Evolutionary conservation across 2,888 invertebrate genomes (phyloP).

Genomic region (Brachypterus glaber): DNA sequence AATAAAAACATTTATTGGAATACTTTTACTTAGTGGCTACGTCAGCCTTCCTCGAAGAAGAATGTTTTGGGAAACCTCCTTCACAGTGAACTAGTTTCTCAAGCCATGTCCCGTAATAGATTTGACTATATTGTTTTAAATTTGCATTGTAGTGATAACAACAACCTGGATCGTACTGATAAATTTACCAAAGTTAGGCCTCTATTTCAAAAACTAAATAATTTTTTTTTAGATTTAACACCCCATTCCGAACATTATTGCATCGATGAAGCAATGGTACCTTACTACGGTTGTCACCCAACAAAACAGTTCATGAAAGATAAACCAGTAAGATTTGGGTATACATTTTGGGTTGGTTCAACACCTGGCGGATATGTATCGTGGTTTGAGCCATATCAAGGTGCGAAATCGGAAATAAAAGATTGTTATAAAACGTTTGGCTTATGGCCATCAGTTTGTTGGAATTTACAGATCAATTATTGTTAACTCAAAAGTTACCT

Average conservation of each 20-base stretch:
- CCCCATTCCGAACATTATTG: conserved; percentile 25
- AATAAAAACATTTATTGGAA: background rate
- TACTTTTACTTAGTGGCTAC: conserved; percentile 1
- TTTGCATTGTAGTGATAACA: conserved; percentile 27
- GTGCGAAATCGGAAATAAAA: conserved; percentile 15
- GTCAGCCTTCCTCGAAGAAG: conserved; percentile 13
- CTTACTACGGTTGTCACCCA: conserved; percentile 32
- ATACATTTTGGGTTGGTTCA: conserved; percentile 27
- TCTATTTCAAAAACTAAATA: conserved; percentile 20
- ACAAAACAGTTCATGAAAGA: conserved; percentile 28
- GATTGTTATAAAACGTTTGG: conserved; percentile 18
- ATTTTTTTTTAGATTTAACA: conserved; percentile 23
- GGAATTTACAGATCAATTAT: too few relatives aligned
- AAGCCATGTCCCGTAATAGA: conserved; percentile 24
- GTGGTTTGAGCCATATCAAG: conserved; percentile 28
- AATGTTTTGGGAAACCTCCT: conserved; percentile 23
- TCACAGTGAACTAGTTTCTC: too few relatives aligned
- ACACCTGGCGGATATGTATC: conserved; percentile 24
- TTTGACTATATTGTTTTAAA: conserved; percentile 26
- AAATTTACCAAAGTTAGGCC: conserved; percentile 25
- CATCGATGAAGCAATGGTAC: conserved; percentile 33
- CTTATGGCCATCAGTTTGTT: conserved; percentile 17
- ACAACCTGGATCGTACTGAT: conserved; percentile 20
- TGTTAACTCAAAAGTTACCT: too few relatives aligned
- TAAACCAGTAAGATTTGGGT: conserved; percentile 27